Evolutionary conservation across 1,140 invertebrate species (phyloP).

Genomic region (Magallana gigas): DNA sequence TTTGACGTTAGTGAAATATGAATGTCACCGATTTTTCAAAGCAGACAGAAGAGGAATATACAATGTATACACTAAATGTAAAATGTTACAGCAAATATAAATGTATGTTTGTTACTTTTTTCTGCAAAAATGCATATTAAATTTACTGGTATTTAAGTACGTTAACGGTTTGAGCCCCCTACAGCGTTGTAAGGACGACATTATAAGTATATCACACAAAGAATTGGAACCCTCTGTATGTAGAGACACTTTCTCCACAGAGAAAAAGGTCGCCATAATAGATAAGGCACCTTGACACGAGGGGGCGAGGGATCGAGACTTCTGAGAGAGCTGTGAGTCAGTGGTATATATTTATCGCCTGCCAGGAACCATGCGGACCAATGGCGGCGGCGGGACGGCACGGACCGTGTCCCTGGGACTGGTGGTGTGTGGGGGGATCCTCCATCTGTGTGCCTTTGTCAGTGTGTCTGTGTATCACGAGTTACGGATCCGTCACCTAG

Average conservation of each 20-base stretch:
- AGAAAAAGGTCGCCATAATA: background rate
- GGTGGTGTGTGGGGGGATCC: background rate
- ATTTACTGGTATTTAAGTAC: too few species aligned
- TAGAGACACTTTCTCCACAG: background rate
- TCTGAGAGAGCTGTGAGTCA: background rate
- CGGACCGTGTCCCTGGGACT: background rate
- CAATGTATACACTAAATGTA: too few species aligned
- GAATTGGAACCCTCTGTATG: background rate
- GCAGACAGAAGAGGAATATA: too few species aligned
- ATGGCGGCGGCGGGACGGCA: background rate
- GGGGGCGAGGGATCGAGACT: background rate
- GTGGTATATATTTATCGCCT: background rate
- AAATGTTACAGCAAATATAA: too few species aligned
- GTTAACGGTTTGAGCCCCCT: background rate
- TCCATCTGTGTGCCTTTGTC: slow-evolving; percentile 33
- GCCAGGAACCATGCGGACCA: background rate
- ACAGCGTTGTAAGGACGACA: background rate
- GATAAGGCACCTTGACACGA: background rate
- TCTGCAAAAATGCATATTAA: too few species aligned
- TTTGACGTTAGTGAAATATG: too few species aligned
- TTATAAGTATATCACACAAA: background rate
- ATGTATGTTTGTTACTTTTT: too few species aligned
- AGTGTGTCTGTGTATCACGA: slow-evolving; percentile 18
- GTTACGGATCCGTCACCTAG: slow-evolving; percentile 17
- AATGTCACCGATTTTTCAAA: too few species aligned